phyloP scores from a whole-genome alignment of 2,113 vertebrate species.

The Corydoras sp. region DNA sequence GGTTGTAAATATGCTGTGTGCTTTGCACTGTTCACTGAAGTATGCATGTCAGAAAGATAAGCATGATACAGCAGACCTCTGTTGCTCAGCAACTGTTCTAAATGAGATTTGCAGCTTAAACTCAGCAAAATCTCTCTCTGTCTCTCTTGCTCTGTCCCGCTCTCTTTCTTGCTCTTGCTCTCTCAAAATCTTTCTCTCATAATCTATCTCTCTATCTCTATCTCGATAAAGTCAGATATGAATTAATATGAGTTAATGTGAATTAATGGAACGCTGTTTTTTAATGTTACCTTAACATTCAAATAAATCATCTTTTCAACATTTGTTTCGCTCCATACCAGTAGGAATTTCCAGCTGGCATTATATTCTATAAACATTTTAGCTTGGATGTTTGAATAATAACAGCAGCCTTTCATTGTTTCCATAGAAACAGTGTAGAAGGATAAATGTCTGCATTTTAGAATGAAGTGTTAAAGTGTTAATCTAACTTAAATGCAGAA shows the following conservation, averaged over 20 bases:
- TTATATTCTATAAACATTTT: background rate
- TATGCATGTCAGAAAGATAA: conserved; percentile 10
- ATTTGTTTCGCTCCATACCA: too few relatives aligned
- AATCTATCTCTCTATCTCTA: too few relatives aligned
- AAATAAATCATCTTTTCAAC: too few relatives aligned
- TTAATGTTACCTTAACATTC: too few relatives aligned
- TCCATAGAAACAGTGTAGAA: conserved; percentile 19
- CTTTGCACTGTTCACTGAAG: background rate
- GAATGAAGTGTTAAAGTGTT: background rate
- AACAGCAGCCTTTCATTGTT: conserved; percentile 9
- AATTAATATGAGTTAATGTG: too few relatives aligned
- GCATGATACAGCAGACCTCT: conserved; percentile 33
- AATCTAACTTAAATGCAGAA: conserved; percentile 3
- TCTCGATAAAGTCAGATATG: too few relatives aligned
- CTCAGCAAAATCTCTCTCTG: conserved; percentile 25
- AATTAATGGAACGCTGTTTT: too few relatives aligned
- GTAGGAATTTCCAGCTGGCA: too few relatives aligned
- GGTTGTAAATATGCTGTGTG: background rate
- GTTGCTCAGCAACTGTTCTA: conserved; percentile 45
- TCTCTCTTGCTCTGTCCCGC: background rate
- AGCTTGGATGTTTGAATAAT: background rate
- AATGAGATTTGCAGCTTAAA: conserved; percentile 31
- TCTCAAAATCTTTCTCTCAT: background rate
- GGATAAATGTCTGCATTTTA: conserved; percentile 16
- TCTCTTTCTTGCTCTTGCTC: background rate